Evolutionary conservation across 2,797 vertebrate genomes (phyloP).

Genomic region (Calcarius lapponicus): DNA sequence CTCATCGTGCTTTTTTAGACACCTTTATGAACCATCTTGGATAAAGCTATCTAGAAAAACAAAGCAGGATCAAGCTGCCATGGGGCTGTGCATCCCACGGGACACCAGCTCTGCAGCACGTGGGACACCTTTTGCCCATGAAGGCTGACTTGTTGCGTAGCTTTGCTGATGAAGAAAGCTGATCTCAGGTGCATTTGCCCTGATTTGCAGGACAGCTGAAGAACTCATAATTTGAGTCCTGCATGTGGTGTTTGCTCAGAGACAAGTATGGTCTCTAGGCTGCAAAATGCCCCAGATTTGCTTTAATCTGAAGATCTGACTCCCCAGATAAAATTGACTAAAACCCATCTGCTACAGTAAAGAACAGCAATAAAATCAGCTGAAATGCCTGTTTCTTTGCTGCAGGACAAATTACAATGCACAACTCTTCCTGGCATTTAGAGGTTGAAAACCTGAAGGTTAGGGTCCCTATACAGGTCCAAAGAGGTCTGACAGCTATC

Average conservation of each 20-base stretch:
- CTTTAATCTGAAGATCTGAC: neutral
- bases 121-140: neutral
- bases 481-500: neutral
- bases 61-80: neutral
- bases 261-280: neutral
- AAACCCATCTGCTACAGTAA: neutral
- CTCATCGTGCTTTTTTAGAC: neutral
- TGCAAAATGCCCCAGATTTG: neutral
- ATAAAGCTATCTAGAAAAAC: neutral
- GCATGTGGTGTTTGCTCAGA: neutral
- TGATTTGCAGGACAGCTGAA: neutral
- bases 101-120: neutral
- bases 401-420: neutral
- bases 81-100: neutral
- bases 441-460: neutral
- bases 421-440: neutral
- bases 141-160: neutral
- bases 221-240: neutral
- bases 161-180: neutral
- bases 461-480: neutral
- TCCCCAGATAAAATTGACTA: neutral
- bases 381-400: neutral
- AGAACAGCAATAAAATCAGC: neutral
- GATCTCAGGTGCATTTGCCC: neutral
- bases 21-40: neutral